A percentile compares a stretch with the other conserved stretches of the same genome.
Evolutionary conservation across 2,888 invertebrate species (phyloP).

Genomic region (Tenthredo notha): DNA sequence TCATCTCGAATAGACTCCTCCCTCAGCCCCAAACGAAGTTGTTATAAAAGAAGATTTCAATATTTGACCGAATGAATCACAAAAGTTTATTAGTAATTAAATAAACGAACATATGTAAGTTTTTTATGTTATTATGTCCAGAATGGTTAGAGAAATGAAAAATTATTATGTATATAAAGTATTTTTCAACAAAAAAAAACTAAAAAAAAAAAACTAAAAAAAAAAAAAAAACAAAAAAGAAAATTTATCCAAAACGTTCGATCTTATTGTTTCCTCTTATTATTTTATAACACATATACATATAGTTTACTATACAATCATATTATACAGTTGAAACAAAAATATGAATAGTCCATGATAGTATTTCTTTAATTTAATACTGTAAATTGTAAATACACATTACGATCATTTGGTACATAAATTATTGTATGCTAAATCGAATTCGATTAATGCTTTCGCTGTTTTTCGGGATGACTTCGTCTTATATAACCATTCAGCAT

Average conservation of each 20-base stretch:
- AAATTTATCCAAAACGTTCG: slow-evolving; percentile 2
- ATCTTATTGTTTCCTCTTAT: slow-evolving; percentile 21
- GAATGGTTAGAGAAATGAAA: slow-evolving; percentile 26
- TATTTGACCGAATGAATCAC: slow-evolving; percentile 58
- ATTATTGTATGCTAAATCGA: slow-evolving; percentile 15
- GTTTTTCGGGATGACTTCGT: slow-evolving; percentile 41
- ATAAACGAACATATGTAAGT: slow-evolving; percentile 47
- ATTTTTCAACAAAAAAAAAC: slow-evolving; percentile 47
- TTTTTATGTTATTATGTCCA: slow-evolving; percentile 38
- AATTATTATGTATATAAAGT: slow-evolving; percentile 54
- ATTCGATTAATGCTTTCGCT: slow-evolving; percentile 26
- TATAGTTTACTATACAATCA: not conserved
- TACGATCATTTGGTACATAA: slow-evolving; percentile 17
- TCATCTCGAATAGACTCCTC: not conserved
- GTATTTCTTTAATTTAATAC: slow-evolving; percentile 18
- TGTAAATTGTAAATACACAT: slow-evolving; percentile 35
- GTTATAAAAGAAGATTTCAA: slow-evolving; percentile 22
- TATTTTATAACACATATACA: not conserved
- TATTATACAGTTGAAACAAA: not conserved
- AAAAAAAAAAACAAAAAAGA: not conserved
- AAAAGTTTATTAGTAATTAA: slow-evolving; percentile 58
- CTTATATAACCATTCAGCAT: slow-evolving; percentile 53
- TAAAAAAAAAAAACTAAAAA: not conserved
- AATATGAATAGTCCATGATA: not conserved
- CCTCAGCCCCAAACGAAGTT: not conserved